Evolutionary conservation across 2,113 vertebrate species (phyloP).

Genomic region (Physeter macrocephalus): DNA sequence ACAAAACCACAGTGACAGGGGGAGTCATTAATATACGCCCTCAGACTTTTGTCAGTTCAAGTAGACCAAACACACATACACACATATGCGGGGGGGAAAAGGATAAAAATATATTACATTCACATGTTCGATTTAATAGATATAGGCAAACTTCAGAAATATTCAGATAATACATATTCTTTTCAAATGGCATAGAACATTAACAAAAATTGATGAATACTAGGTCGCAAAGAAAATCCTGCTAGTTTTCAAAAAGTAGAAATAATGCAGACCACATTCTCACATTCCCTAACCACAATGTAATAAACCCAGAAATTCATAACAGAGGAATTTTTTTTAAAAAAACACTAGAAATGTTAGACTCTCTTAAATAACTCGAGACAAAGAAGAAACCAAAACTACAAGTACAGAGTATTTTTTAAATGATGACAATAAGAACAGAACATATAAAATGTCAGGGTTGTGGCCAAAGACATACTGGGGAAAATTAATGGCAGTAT

Average conservation of each 20-base stretch:
- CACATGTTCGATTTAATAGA: neutral
- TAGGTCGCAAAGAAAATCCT: neutral
- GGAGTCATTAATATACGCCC: neutral
- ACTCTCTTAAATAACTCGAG: conserved; percentile 37
- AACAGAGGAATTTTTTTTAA: neutral
- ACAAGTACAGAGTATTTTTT: conserved; percentile 7
- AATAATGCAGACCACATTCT: neutral
- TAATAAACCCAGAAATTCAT: conserved; percentile 33
- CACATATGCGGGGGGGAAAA: neutral
- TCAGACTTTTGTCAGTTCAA: neutral
- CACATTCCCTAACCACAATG: neutral
- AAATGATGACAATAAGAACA: conserved; percentile 37
- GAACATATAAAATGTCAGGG: neutral
- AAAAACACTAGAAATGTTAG: conserved; percentile 16
- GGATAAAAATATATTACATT: neutral
- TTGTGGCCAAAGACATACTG: conserved; percentile 3
- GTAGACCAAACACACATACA: neutral
- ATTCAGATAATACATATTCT: neutral
- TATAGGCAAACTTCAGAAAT: neutral
- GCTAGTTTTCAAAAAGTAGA: conserved; percentile 20
- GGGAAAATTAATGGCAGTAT: conserved; percentile 33
- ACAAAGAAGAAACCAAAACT: conserved; percentile 41
- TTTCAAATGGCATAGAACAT: neutral
- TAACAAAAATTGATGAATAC: neutral
- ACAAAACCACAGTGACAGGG: neutral